Evolutionary conservation across 2,797 vertebrate genomes (phyloP).

Genomic region (Enteromius unitaeniatus): DNA sequence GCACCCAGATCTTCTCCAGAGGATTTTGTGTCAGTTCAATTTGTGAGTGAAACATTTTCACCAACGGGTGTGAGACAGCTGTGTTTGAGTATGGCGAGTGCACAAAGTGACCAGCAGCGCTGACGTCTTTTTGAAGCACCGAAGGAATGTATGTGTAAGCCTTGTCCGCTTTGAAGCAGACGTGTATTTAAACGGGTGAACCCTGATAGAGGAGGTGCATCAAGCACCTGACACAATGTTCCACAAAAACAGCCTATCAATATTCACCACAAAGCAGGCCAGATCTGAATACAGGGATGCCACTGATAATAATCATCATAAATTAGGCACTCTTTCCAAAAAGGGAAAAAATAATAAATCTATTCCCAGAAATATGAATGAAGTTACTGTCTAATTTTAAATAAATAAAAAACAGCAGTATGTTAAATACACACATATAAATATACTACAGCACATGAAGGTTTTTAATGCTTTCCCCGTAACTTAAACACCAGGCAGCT

Average conservation of each 20-base stretch:
- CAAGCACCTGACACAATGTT: conserved; percentile 2
- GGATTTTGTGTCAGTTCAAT: conserved; percentile 81
- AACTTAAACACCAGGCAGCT: neutral
- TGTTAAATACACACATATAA: too few relatives aligned
- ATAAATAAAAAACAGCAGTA: neutral
- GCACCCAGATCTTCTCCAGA: conserved; percentile 88
- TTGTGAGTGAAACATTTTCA: conserved; percentile 74
- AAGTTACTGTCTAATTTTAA: neutral
- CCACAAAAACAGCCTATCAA: neutral
- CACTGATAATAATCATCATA: neutral
- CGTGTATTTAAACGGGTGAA: neutral
- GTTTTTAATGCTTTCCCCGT: neutral
- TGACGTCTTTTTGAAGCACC: neutral
- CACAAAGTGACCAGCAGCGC: neutral
- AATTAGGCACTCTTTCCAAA: neutral
- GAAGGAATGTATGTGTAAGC: neutral
- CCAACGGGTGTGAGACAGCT: neutral
- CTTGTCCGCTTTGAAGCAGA: neutral
- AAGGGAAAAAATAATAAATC: neutral
- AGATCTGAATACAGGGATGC: neutral
- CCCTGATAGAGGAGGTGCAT: conserved; percentile 6
- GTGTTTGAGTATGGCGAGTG: neutral
- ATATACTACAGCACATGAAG: neutral
- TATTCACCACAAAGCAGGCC: neutral
- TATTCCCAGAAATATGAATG: neutral